These are phyloP conservation scores for Prunella strophiata DNA, from an alignment of 2,797 vertebrate species.

Conservation along the genomic window DNA sequence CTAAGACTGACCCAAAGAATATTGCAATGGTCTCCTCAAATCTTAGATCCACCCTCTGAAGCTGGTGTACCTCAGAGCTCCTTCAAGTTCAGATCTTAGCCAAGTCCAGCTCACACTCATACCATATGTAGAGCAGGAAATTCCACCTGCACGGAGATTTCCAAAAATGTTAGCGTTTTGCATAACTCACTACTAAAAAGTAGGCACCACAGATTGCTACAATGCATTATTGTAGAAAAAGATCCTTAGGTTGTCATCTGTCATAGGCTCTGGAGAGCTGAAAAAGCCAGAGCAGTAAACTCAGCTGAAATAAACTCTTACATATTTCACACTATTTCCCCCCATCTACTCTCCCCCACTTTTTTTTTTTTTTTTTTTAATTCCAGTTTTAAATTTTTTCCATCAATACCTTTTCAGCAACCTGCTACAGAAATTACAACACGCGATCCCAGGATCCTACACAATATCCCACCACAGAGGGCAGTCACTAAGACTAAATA, in stretches of 20 bases:
- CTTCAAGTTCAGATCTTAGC: not conserved
- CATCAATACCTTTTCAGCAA: not conserved
- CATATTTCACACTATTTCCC: not conserved
- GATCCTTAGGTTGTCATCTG: not conserved
- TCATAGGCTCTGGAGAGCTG: not conserved
- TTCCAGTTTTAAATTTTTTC: not conserved
- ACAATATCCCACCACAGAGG: not conserved
- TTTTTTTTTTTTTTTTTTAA: not conserved
- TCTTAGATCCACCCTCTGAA: not conserved
- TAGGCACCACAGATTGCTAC: not conserved
- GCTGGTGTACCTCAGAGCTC: not conserved
- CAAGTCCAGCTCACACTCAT: not conserved
- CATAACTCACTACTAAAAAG: not conserved
- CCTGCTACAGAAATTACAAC: not conserved
- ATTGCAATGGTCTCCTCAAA: not conserved
- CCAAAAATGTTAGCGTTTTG: not conserved
- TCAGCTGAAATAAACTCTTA: not conserved
- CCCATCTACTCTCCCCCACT: rapidly evolving
- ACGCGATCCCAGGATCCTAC: not conserved
- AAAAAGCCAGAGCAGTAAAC: not conserved
- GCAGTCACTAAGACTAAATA: not conserved
- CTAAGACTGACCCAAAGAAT: not conserved
- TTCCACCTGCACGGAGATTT: not conserved
- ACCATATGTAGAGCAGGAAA: not conserved
- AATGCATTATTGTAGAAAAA: not conserved